phyloP scores from a whole-genome alignment of 1,140 invertebrate genomes.

The Nomia melanderi region DNA sequence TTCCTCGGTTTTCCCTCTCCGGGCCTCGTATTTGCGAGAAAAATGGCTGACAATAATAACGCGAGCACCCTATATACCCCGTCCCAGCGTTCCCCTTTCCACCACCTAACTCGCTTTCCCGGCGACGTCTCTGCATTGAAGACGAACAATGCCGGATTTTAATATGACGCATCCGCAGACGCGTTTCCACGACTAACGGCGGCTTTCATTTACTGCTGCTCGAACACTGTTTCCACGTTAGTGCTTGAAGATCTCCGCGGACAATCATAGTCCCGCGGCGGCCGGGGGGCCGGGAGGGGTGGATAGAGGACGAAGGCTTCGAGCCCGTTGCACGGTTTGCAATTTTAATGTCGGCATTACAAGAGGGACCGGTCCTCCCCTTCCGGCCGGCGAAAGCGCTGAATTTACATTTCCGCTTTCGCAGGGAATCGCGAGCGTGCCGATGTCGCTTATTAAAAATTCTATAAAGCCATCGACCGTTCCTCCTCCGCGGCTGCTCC shows the following conservation, averaged over 20 bases:
- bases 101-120: conserved; percentile 12
- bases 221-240: conserved; percentile 44
- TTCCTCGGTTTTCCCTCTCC: too few relatives aligned
- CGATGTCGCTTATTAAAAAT: conserved; percentile 69
- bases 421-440: conserved; percentile 29
- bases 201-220: conserved; percentile 60
- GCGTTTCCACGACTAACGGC: conserved; percentile 49
- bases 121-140: conserved; percentile 24
- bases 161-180: conserved; percentile 61
- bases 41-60: neutral
- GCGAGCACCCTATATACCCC: neutral
- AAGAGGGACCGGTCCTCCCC: conserved; percentile 39
- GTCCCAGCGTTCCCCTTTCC: neutral
- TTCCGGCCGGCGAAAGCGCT: conserved; percentile 46
- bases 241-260: conserved; percentile 54
- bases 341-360: conserved; percentile 72
- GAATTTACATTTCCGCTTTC: conserved; percentile 59
- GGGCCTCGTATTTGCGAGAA: neutral
- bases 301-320: conserved; percentile 28
- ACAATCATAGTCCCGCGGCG: conserved; percentile 48
- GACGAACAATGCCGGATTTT: conserved; percentile 58
- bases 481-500: too few relatives aligned
- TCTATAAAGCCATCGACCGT: conserved; percentile 45
- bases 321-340: conserved; percentile 62
- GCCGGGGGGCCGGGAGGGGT: neutral